These are phyloP conservation scores for Thamnophis sirtalis DNA, from an alignment of 2,113 vertebrate genomes.

Conservation along the genomic window DNA sequence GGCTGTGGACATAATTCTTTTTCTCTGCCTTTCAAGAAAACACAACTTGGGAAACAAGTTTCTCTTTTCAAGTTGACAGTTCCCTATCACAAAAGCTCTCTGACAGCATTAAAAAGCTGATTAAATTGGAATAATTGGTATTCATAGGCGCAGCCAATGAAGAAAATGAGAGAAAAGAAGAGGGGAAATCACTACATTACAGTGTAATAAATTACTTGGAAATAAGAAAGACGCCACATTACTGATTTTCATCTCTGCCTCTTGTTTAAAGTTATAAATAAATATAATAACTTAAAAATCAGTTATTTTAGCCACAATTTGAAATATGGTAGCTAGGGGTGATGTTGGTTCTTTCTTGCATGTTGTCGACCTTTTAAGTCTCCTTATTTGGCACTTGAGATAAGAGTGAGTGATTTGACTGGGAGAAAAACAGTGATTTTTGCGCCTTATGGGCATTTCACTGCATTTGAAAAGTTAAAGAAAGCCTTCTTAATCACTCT, in stretches of 20 bases:
- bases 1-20: not conserved
- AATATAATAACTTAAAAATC: conserved; percentile 7
- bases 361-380: conserved; percentile 47
- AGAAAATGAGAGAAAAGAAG: not conserved
- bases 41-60: not conserved
- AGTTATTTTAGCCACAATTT: conserved; percentile 27
- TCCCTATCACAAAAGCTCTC: conserved; percentile 9
- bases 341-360: conserved; percentile 10
- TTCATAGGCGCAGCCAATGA: conserved; percentile 29
- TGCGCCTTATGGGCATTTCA: conserved; percentile 22
- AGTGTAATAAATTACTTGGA: not conserved
- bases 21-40: conserved; percentile 12
- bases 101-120: not conserved
- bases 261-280: conserved; percentile 40
- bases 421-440: conserved; percentile 29
- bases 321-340: conserved; percentile 16
- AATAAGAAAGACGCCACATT: conserved; percentile 10
- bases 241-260: conserved; percentile 33
- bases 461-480: conserved; percentile 39
- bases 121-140: conserved; percentile 20
- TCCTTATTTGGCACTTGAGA: conserved; percentile 31
- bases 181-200: not conserved
- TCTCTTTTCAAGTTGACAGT: conserved; percentile 27
- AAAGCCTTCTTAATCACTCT: conserved; percentile 32
- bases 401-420: conserved; percentile 11